Evolutionary conservation across 1,140 invertebrate genomes (phyloP).

Genomic region (Uloborus diversus): DNA sequence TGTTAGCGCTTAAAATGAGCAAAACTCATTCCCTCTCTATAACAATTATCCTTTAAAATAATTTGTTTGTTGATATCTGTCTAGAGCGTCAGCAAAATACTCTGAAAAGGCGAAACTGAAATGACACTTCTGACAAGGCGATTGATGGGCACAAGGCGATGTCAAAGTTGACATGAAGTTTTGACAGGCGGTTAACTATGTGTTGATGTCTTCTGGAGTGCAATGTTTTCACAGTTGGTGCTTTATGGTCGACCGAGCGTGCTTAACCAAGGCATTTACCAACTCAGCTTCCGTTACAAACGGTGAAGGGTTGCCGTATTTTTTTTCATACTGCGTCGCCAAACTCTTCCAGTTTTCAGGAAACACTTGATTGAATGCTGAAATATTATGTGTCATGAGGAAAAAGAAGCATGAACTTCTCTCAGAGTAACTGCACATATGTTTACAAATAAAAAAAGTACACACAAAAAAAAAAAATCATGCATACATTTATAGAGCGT

Average conservation of each 20-base stretch:
- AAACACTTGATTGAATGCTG: too few relatives aligned
- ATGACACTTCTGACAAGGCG: background rate
- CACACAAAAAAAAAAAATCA: too few relatives aligned
- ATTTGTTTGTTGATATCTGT: background rate
- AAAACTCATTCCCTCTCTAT: too few relatives aligned
- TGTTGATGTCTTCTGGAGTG: background rate
- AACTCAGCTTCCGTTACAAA: background rate
- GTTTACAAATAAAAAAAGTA: too few relatives aligned
- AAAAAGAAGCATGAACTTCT: too few relatives aligned
- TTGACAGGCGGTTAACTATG: background rate
- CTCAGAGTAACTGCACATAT: too few relatives aligned
- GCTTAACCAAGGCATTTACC: background rate
- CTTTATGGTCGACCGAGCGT: background rate
- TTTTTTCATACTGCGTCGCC: background rate
- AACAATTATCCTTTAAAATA: too few relatives aligned
- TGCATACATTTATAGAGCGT: too few relatives aligned
- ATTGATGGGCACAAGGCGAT: background rate
- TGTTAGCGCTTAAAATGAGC: too few relatives aligned
- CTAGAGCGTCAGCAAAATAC: background rate
- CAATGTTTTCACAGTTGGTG: background rate
- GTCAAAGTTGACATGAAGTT: background rate
- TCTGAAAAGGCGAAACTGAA: background rate
- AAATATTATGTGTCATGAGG: too few relatives aligned
- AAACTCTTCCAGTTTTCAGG: background rate
- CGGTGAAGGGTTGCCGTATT: background rate